Evolutionary conservation across 2,113 vertebrate genomes (phyloP).

Genomic region (Brachirus orientalis): DNA sequence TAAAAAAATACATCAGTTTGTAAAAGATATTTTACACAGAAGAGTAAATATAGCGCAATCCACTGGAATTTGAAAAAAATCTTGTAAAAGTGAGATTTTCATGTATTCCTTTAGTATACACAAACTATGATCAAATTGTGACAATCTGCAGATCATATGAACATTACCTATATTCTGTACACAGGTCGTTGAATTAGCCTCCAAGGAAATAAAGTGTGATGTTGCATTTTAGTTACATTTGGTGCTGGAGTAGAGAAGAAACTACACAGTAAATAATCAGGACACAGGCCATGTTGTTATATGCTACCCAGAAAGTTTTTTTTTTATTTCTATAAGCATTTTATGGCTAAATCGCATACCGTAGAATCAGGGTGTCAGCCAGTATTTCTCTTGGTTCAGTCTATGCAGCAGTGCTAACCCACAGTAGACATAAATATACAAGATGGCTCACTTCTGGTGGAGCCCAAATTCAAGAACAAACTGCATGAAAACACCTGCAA

Average conservation of each 20-base stretch:
- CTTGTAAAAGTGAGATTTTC: conserved; percentile 73
- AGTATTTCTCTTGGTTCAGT: conserved; percentile 75
- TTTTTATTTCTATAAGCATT: conserved; percentile 67
- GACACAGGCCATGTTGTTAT: conserved; percentile 69
- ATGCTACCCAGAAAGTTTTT: conserved; percentile 72
- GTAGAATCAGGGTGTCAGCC: conserved; percentile 51
- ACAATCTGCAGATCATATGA: conserved; percentile 60
- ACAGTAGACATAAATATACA: conserved; percentile 72
- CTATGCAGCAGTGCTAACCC: conserved; percentile 56
- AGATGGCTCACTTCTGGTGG: conserved; percentile 49
- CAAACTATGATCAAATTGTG: conserved; percentile 68
- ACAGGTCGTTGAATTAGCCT: conserved; percentile 68
- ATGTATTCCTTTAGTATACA: conserved; percentile 75
- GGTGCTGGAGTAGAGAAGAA: conserved; percentile 56
- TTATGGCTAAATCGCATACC: conserved; percentile 64
- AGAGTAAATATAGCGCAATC: conserved; percentile 79
- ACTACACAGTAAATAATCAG: conserved; percentile 67
- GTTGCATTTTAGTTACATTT: conserved; percentile 69
- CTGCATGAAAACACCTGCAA: conserved; percentile 59
- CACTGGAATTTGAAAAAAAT: conserved; percentile 68
- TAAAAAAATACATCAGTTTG: conserved; percentile 86
- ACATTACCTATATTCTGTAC: conserved; percentile 75
- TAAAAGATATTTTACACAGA: conserved; percentile 84
- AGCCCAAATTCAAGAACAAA: conserved; percentile 55
- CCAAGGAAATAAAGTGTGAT: conserved; percentile 66